Evolutionary conservation across 2,888 invertebrate species (phyloP).

Genomic region (Lasioglossum oenotherae): DNA sequence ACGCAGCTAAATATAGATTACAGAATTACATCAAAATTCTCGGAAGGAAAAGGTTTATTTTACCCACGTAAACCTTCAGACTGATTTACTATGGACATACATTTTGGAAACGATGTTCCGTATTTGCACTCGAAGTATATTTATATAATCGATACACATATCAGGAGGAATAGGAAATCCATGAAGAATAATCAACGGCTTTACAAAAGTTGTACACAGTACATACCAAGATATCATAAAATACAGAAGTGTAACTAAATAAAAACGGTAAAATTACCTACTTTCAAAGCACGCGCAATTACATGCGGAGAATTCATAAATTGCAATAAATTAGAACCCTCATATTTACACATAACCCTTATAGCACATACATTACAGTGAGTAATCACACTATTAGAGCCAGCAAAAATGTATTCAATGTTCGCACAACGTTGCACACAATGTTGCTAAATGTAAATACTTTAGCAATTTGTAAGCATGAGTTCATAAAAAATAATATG

Average conservation of each 20-base stretch:
- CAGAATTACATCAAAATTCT: background rate
- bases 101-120: background rate
- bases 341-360: too few species aligned
- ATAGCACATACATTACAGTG: background rate
- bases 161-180: accelerated
- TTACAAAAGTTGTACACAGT: background rate
- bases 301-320: background rate
- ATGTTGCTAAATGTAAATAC: background rate
- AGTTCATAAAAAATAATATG: background rate
- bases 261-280: background rate
- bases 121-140: background rate
- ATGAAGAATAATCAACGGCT: background rate
- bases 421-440: background rate
- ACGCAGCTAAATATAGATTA: background rate
- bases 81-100: background rate
- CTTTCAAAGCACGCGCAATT: background rate
- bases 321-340: background rate
- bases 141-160: background rate
- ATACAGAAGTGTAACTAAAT: background rate
- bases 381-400: background rate
- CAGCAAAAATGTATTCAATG: background rate
- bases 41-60: background rate
- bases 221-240: background rate
- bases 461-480: background rate
- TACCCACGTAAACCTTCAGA: background rate